Conservation (phyloP, 2,888 invertebrate genomes). For the Psylliodes chrysocephalus region DNA sequence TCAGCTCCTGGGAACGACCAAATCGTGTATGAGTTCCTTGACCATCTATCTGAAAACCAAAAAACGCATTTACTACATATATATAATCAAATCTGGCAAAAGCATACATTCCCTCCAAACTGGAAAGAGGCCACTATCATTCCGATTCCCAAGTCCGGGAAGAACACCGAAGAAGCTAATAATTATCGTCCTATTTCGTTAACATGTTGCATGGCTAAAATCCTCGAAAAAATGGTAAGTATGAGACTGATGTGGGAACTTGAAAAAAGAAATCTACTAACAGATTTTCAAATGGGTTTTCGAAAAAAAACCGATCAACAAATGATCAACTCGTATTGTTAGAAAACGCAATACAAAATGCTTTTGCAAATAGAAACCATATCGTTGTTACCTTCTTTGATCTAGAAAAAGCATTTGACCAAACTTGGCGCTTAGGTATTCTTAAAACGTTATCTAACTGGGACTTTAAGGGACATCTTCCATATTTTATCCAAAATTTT, state of each 20-base stretch:
- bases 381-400: constrained; percentile 16
- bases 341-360: constrained; percentile 14
- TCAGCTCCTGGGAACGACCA: constrained; percentile 17
- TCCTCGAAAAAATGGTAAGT: constrained; percentile 30
- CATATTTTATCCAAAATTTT: constrained; percentile 20
- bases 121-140: constrained; percentile 27
- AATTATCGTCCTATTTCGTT: constrained; percentile 27
- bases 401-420: constrained; percentile 24
- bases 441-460: constrained; percentile 28
- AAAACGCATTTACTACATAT: constrained; percentile 3
- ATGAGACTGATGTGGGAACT: constrained; percentile 14
- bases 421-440: constrained; percentile 35
- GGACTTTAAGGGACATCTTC: constrained; percentile 32
- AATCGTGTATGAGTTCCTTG: constrained; percentile 15
- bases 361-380: constrained; percentile 10
- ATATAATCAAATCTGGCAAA: constrained; percentile 25
- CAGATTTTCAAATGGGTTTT: constrained; percentile 15
- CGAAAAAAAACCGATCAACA: constrained; percentile 4
- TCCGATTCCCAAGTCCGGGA: constrained; percentile 19
- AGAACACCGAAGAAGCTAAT: background rate
- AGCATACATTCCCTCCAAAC: constrained; percentile 6
- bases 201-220: constrained; percentile 27
- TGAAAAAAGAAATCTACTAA: constrained; percentile 8
- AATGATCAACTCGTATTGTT: constrained; percentile 7
- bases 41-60: background rate